Percentiles rank a stretch among this genome's conserved stretches.
These are phyloP conservation scores for Lethenteron reissneri DNA, from an alignment of 2,113 vertebrate genomes.

Conservation along the genomic window DNA sequence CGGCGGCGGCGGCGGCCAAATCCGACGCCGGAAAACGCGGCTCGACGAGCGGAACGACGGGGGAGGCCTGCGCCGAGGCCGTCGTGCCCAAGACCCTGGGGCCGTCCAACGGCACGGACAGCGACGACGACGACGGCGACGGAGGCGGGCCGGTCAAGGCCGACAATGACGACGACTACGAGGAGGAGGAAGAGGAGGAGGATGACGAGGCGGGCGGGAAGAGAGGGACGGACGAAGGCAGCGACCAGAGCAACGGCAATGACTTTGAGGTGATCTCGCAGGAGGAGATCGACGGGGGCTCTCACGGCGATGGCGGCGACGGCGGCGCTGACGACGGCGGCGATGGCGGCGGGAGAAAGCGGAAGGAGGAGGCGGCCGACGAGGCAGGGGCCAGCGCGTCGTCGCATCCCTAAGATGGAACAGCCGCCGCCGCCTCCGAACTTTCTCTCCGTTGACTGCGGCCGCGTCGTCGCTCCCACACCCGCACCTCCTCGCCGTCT, in stretches of 20 bases:
- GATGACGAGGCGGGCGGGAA: neutral
- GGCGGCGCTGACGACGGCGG: conserved; percentile 27
- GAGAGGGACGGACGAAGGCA: conserved; percentile 19
- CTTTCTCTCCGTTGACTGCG: neutral
- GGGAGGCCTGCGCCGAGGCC: conserved; percentile 39
- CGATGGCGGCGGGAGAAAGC: conserved; percentile 29
- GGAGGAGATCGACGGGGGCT: conserved; percentile 93
- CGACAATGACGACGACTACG: conserved; percentile 83
- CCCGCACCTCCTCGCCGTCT: no score
- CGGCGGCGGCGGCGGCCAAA: conserved; percentile 53
- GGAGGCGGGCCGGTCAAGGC: conserved; percentile 36
- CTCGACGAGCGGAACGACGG: conserved; percentile 77
- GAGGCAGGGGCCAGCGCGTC: neutral
- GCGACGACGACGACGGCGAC: conserved; percentile 27
- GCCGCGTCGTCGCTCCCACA: neutral
- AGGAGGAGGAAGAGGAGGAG: conserved; percentile 20
- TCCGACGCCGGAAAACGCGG: conserved; percentile 45
- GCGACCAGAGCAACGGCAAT: conserved; percentile 96
- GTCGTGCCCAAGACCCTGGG: conserved; percentile 23
- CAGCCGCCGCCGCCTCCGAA: neutral
- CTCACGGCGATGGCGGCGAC: conserved; percentile 57
- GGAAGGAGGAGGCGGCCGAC: neutral
- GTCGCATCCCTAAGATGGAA: neutral
- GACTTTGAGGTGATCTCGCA: conserved; percentile 99
- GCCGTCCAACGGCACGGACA: conserved; percentile 16